A percentile compares a stretch with the other conserved stretches of the same genome.
Conservation (phyloP, 2,797 vertebrate genomes). For the Thalassophryne amazonica region DNA sequence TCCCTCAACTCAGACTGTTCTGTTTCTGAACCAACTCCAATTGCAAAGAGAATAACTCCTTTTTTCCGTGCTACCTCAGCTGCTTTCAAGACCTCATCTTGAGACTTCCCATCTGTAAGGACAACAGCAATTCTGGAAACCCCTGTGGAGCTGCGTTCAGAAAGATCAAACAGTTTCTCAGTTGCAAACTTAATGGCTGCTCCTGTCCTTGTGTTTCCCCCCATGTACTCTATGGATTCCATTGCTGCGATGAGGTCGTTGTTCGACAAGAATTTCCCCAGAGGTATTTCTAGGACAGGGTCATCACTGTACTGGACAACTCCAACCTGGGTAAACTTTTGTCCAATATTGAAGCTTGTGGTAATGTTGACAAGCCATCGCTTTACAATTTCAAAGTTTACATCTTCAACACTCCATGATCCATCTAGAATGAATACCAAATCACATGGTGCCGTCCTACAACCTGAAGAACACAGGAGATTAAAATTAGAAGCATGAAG, state of each 20-base stretch:
- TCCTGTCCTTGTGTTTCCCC: slow-evolving; percentile 94
- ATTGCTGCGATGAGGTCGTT: slow-evolving; percentile 84
- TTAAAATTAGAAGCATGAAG: slow-evolving; percentile 7
- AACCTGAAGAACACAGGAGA: slow-evolving; percentile 79
- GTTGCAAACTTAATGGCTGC: slow-evolving; percentile 91
- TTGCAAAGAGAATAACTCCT: slow-evolving; percentile 92
- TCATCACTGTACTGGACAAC: slow-evolving; percentile 97
- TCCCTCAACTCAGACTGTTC: slow-evolving; percentile 87
- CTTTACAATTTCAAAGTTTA: slow-evolving; percentile 97
- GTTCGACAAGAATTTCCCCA: slow-evolving; percentile 83
- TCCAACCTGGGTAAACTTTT: slow-evolving; percentile 94
- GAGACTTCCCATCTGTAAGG: slow-evolving; percentile 95
- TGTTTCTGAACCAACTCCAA: slow-evolving; percentile 91
- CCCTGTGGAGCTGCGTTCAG: slow-evolving; percentile 81
- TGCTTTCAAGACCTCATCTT: slow-evolving; percentile 90
- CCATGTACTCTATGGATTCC: slow-evolving; percentile 90
- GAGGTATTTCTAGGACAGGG: slow-evolving; percentile 90
- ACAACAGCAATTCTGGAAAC: slow-evolving; percentile 94
- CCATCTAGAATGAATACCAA: slow-evolving; percentile 97
- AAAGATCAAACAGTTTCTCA: slow-evolving; percentile 90
- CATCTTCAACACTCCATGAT: slow-evolving; percentile 95
- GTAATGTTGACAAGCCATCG: slow-evolving; percentile 96
- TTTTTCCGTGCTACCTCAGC: slow-evolving; percentile 91
- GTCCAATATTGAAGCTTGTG: slow-evolving; percentile 92
- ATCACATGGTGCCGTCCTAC: slow-evolving; percentile 92